Evolutionary conservation across 2,888 invertebrate species (phyloP).

Genomic region (Allygus modestus): DNA sequence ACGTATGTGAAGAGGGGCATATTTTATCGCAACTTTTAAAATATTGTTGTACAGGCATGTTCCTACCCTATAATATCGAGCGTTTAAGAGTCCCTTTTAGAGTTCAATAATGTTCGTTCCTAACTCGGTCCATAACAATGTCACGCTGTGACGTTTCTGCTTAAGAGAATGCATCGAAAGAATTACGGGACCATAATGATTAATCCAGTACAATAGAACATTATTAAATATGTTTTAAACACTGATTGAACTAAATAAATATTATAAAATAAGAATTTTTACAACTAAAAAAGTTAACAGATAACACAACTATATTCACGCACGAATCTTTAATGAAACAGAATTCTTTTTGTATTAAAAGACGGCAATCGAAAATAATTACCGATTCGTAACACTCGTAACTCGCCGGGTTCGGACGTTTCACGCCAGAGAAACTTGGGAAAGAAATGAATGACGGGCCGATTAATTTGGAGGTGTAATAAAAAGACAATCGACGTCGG

Average conservation of each 20-base stretch:
- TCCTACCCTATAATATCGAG: neutral
- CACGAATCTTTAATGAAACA: too few relatives aligned
- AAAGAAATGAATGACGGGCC: conserved; percentile 40
- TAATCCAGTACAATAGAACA: too few relatives aligned
- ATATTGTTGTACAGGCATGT: neutral
- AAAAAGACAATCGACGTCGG: conserved; percentile 45
- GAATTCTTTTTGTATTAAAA: neutral
- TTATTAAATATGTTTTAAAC: too few relatives aligned
- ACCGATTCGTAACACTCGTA: conserved; percentile 32
- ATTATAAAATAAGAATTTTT: too few relatives aligned
- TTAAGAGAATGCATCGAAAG: too few relatives aligned
- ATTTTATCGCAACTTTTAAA: neutral
- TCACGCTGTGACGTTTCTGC: too few relatives aligned
- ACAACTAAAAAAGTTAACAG: too few relatives aligned
- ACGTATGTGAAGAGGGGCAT: neutral
- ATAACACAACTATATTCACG: too few relatives aligned
- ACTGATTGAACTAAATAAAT: too few relatives aligned
- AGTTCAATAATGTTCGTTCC: too few relatives aligned
- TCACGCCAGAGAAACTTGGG: conserved; percentile 20
- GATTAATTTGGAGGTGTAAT: conserved; percentile 46
- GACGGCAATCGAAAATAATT: conserved; percentile 9
- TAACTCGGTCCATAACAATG: too few relatives aligned
- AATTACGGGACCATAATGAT: too few relatives aligned
- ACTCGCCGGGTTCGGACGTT: neutral
- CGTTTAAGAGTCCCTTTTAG: neutral